Evolutionary conservation across 2,888 invertebrate species (phyloP).

Genomic region (Drosophila suboccidentalis): DNA sequence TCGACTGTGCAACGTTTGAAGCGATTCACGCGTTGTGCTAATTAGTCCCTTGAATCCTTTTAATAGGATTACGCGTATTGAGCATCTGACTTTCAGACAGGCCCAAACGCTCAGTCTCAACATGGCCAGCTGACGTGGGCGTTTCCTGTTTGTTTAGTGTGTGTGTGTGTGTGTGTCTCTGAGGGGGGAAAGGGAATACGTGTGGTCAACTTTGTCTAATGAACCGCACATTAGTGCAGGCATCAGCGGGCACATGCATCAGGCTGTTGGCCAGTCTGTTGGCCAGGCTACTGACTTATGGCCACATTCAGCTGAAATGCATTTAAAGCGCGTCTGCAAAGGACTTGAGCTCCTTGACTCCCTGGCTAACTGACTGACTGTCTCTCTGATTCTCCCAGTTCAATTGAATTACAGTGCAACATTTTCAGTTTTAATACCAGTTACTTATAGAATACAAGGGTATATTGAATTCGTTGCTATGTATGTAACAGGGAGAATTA

Average conservation of each 20-base stretch:
- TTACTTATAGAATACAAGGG: not conserved
- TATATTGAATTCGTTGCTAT: not conserved
- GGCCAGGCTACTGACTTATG: constrained; percentile 65
- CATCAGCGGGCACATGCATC: constrained; percentile 30
- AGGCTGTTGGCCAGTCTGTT: constrained; percentile 12
- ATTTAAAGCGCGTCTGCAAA: constrained; percentile 50
- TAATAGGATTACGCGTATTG: constrained; percentile 73
- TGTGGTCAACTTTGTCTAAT: constrained; percentile 76
- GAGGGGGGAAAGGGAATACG: constrained; percentile 19
- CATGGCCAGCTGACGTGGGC: not conserved
- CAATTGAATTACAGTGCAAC: constrained; percentile 73
- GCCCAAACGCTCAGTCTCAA: constrained; percentile 6
- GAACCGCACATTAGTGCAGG: constrained; percentile 80
- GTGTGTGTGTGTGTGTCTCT: not conserved
- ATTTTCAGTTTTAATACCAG: constrained; percentile 27
- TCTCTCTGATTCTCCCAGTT: constrained; percentile 42
- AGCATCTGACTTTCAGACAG: constrained; percentile 43
- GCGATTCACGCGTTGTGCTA: constrained; percentile 55
- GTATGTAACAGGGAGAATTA: too few species aligned
- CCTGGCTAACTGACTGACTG: not conserved
- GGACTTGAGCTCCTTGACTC: constrained; percentile 11
- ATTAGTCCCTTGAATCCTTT: constrained; percentile 80
- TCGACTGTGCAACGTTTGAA: constrained; percentile 25
- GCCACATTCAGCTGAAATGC: constrained; percentile 63
- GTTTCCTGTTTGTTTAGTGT: not conserved